A percentile compares a stretch with the other conserved stretches of the same genome.
These are phyloP conservation scores for Sesia apiformis DNA, from an alignment of 2,888 invertebrate species.

Conservation along the genomic window DNA sequence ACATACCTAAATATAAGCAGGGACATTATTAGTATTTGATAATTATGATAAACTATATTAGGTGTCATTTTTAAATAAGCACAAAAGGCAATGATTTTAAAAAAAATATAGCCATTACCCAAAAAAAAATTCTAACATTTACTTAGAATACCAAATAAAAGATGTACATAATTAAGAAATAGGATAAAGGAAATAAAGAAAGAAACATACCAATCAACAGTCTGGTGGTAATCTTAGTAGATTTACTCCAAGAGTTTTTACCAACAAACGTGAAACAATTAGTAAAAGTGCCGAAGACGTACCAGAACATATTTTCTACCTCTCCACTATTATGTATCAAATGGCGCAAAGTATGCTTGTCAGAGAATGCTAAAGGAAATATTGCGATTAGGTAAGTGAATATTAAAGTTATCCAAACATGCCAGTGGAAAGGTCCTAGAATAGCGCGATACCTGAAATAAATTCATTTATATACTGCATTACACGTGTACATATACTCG, in stretches of 20 bases:
- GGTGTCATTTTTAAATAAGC: no score
- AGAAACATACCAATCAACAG: constrained; percentile 78
- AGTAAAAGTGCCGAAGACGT: constrained; percentile 89
- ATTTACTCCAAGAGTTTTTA: constrained; percentile 81
- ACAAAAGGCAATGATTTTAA: no score
- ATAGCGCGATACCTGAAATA: constrained; percentile 83
- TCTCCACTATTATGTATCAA: constrained; percentile 80
- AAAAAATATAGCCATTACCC: neutral
- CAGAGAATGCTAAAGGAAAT: constrained; percentile 83
- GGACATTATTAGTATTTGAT: neutral
- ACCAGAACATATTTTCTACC: constrained; percentile 91
- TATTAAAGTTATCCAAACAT: constrained; percentile 84
- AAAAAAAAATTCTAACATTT: neutral
- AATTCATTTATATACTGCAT: neutral
- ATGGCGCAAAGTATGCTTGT: constrained; percentile 79
- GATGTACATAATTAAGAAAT: no score
- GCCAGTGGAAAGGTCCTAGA: constrained; percentile 88
- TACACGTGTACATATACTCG: no score
- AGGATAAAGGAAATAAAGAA: no score
- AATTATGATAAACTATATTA: no score
- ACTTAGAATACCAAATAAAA: no score
- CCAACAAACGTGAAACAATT: constrained; percentile 84
- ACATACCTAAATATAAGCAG: constrained; percentile 71
- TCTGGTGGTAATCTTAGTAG: constrained; percentile 80
- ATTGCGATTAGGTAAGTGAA: constrained; percentile 82